These are phyloP conservation scores for Drosophila punjabiensis DNA, from an alignment of 1,140 invertebrate genomes.

Conservation along the genomic window DNA sequence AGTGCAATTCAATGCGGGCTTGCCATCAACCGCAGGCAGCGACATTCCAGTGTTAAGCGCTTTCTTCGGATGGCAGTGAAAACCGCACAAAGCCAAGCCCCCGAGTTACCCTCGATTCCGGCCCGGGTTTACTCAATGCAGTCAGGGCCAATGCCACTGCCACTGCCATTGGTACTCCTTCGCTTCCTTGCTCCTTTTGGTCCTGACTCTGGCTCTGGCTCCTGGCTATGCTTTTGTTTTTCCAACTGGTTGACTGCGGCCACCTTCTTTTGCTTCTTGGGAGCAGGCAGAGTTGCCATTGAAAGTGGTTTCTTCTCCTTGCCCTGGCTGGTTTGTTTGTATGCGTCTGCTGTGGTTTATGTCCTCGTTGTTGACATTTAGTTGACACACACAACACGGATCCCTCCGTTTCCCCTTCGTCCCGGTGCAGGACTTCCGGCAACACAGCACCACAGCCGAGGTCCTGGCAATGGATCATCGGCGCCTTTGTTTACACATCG, in stretches of 20 bases:
- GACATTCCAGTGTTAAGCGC: slow-evolving; percentile 55
- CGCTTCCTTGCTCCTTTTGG: neutral
- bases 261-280: slow-evolving; percentile 22
- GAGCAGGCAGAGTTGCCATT: slow-evolving; percentile 12
- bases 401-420: slow-evolving; percentile 2
- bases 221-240: slow-evolving; percentile 45
- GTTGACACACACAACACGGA: slow-evolving; percentile 69
- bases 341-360: slow-evolving; percentile 57
- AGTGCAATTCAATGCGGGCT: slow-evolving; percentile 39
- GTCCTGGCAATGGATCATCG: slow-evolving; percentile 73
- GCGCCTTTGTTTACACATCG: slow-evolving; percentile 74
- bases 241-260: slow-evolving; percentile 44
- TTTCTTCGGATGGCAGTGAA: slow-evolving; percentile 37
- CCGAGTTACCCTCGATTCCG: slow-evolving; percentile 15
- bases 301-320: slow-evolving; percentile 1
- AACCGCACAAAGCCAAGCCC: slow-evolving; percentile 33
- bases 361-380: slow-evolving; percentile 75
- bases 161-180: slow-evolving; percentile 27
- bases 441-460: slow-evolving; percentile 15
- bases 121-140: slow-evolving; percentile 27
- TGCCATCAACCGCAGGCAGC: slow-evolving; percentile 50
- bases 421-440: slow-evolving; percentile 57
- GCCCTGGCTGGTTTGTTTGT: slow-evolving; percentile 23
- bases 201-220: slow-evolving; percentile 1
- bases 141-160: slow-evolving; percentile 62